phyloP scores from a whole-genome alignment of 2,797 vertebrate species.

The Schizopygopsis pylzovi region DNA sequence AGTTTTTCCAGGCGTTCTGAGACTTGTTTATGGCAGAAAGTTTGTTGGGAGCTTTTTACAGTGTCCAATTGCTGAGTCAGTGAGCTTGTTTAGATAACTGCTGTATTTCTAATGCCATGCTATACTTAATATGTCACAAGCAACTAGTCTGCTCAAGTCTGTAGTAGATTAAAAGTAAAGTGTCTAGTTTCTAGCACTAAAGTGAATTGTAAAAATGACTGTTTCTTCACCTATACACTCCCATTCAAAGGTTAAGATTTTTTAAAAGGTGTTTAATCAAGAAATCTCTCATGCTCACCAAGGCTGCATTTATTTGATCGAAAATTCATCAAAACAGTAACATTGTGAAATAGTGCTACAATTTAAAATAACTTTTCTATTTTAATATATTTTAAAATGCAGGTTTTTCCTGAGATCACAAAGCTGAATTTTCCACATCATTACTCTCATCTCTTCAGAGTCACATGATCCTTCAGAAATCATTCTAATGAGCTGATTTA shows the following conservation, averaged over 20 bases:
- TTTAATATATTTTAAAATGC: neutral
- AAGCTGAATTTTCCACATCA: neutral
- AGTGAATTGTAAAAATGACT: slow-evolving; percentile 1
- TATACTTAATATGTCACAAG: slow-evolving; percentile 1
- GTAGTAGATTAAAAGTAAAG: neutral
- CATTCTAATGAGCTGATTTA: neutral
- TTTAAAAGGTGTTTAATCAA: neutral
- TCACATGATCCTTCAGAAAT: neutral
- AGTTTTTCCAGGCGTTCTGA: slow-evolving; percentile 40
- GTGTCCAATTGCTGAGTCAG: slow-evolving; percentile 19
- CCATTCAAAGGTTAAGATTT: neutral
- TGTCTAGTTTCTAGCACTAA: neutral
- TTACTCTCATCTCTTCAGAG: neutral
- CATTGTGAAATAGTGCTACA: neutral
- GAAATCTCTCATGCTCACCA: neutral
- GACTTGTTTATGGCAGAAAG: slow-evolving; percentile 20
- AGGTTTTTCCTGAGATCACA: neutral
- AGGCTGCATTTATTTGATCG: neutral
- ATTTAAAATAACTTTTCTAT: neutral
- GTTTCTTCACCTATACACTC: neutral
- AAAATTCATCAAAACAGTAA: neutral
- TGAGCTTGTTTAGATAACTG: slow-evolving; percentile 9
- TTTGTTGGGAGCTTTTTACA: slow-evolving; percentile 7
- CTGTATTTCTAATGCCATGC: slow-evolving; percentile 1
- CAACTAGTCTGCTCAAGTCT: neutral